Evolutionary conservation across 2,888 invertebrate species (phyloP), one percentile per base, ranked within the genome.

Genomic region (Luperina nickerlii): DNA sequence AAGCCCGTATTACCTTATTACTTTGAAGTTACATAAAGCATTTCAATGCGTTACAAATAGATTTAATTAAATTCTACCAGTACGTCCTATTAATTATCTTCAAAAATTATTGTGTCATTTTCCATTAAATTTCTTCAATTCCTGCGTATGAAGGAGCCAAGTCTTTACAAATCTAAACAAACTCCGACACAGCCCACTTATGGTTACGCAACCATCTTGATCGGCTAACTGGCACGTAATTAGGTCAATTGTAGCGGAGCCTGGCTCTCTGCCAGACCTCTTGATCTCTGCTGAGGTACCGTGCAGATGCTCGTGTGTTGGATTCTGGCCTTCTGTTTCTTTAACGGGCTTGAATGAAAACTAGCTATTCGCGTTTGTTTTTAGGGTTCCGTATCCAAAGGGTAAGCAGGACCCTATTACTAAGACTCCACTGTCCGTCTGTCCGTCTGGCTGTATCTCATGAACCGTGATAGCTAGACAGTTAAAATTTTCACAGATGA

Each of bases 191-290:
- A 54, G 15, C 4, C 67, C 74, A 73, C 75, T 78, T 63, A 74
- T 42, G 78, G 66, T 79, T 74, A 76, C 71, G 71, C 63, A 76
- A 76, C 60, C 65, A 48, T 83, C 79, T 88, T 76, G 84, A 86
- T 83, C 63, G 27, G 60, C 76, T 83, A 87, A 88, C 80, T 82
- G 84, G 76, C 87, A 72, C 72, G 87, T 88, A 87, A 87, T 87
- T 86, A 83, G 87, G 87, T 87, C 87, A 87, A 83, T 80, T 75
- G 80, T 32, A 38, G 57, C 66, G 69, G 69, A 66, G 67, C 57
- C 80, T 87, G 87, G 87, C 89, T 57, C 60, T 32, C 42, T 42
- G 89, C 87, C 87, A 88, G 74, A 66, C 80, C 80, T 76, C 89
- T 86, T 80, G 84, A 88, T 87, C 87, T 80, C 32, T 71, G 71